A percentile compares a stretch with the other conserved stretches of the same genome.
phyloP scores from a whole-genome alignment of 2,888 invertebrate genomes.

The Tridacna crocea region DNA sequence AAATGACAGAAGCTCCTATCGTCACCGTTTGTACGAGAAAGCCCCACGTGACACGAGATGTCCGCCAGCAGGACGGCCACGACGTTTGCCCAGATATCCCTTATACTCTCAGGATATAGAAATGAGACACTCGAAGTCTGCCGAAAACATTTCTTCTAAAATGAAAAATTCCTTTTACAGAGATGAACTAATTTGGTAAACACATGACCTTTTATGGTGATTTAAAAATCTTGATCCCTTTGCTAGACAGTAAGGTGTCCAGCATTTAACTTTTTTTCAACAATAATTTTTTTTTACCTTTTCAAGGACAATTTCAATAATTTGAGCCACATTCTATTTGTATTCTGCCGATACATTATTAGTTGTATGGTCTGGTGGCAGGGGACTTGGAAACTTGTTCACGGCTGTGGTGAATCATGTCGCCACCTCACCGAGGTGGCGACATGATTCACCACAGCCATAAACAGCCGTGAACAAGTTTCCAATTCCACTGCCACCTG shows the following conservation, averaged over 20 bases:
- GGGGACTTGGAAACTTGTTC: too few species aligned
- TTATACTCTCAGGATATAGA: neutral
- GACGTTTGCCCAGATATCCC: neutral
- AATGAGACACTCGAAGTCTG: constrained; percentile 3
- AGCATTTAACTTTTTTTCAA: neutral
- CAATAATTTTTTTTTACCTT: neutral
- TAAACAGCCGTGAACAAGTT: too few species aligned
- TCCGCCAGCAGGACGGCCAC: neutral
- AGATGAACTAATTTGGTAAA: neutral
- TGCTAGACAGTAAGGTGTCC: neutral
- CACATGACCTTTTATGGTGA: too few species aligned
- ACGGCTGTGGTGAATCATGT: too few species aligned
- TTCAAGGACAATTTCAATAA: neutral
- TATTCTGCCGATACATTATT: neutral
- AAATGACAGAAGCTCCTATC: neutral
- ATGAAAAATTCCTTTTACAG: neutral
- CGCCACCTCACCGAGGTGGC: too few species aligned
- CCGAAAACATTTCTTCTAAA: neutral
- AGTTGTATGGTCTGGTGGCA: too few species aligned
- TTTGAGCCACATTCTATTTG: neutral
- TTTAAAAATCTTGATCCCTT: too few species aligned
- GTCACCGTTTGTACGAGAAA: constrained; percentile 1
- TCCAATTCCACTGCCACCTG: too few species aligned
- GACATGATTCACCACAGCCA: too few species aligned
- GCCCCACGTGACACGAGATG: neutral